Evolutionary conservation across 2,888 invertebrate species (phyloP), one percentile per base, ranked within the genome.

Genomic region (Callyntrura sp.): DNA sequence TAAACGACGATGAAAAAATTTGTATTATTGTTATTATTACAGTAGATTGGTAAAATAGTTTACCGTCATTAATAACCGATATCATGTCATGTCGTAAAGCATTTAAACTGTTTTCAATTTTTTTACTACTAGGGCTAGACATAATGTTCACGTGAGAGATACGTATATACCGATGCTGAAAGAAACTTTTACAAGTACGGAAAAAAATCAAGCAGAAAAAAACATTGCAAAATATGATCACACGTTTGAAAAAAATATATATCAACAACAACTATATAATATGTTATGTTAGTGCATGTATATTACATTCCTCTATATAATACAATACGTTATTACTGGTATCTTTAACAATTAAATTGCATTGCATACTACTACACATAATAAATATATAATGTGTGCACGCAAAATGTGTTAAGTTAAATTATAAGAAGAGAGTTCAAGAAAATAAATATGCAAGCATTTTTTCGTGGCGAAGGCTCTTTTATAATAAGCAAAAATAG

Each of bases 271-370:
- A 25, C 65, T 43, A 43, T 43, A 43, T 12, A 68, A 81, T 84
- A 17, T 73, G 23, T 86, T 55, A 85, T 65, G 55, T 81, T 91
- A 91, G 90, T 90, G 91, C 88, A 90, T 79, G 79, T 79, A 79
- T 57, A 79, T 79, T 79, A 91, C 91, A 91, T 91, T 91, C 91
- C 91, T 91, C 79, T 76, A 70, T 73, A 78, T 23, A 25, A 55
- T 51, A 78, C 51, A 6, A 25, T 68, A 28, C 11, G 12, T 25
- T 51, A 1, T 25, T 51, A 25, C 35, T 17, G 12, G n/a, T 78
- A 78, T 78, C 25, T 70, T 4, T 70, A 70, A 17, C 43, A 45
- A 45, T 70, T 45, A 70, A 17, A 68, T 14, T 17, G 20, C 25
- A 78, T 78, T 78, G 51, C 55, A 78, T 55, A 78, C 55, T 25